These are phyloP conservation scores for Palythoa grandis DNA, from an alignment of 92 coral and sea anemone genomes.

Conservation along the genomic window DNA sequence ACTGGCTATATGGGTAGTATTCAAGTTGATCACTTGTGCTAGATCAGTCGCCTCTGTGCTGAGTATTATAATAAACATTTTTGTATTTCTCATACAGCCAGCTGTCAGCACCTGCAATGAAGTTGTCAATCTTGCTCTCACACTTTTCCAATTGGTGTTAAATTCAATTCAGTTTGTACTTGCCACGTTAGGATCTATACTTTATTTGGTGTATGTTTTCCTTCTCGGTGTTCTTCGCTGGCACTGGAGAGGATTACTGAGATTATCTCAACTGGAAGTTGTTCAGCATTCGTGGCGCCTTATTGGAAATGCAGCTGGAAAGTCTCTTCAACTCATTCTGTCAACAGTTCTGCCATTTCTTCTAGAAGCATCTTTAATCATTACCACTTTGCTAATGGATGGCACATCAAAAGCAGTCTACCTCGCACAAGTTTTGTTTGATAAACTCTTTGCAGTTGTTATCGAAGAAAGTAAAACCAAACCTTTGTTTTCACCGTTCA, in stretches of 20 bases:
- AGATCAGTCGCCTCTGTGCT: constrained; percentile 9
- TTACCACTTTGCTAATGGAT: not conserved
- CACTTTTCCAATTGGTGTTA: not conserved
- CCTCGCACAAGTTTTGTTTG: not conserved
- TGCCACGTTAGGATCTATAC: not conserved
- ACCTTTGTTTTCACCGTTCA: constrained; percentile 14
- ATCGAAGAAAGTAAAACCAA: constrained; percentile 22
- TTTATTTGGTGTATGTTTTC: constrained; percentile 7
- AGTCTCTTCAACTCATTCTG: not conserved
- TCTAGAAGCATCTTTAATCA: not conserved
- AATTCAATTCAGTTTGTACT: not conserved
- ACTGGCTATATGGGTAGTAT: not conserved
- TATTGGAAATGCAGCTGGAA: not conserved
- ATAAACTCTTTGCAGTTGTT: constrained; percentile 6
- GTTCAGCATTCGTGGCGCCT: constrained; percentile 3
- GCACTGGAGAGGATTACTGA: constrained; percentile 27
- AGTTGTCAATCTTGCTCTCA: not conserved
- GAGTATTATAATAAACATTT: not conserved
- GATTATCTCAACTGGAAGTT: constrained; percentile 17
- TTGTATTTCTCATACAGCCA: constrained; percentile 20
- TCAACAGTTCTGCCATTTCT: constrained; percentile 15
- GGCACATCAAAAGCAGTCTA: constrained; percentile 22
- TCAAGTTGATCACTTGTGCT: constrained; percentile 30
- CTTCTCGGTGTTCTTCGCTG: constrained; percentile 12
- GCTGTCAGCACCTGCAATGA: constrained; percentile 38